Evolutionary conservation across 1,140 invertebrate genomes (phyloP).

Genomic region (Lerema accius): DNA sequence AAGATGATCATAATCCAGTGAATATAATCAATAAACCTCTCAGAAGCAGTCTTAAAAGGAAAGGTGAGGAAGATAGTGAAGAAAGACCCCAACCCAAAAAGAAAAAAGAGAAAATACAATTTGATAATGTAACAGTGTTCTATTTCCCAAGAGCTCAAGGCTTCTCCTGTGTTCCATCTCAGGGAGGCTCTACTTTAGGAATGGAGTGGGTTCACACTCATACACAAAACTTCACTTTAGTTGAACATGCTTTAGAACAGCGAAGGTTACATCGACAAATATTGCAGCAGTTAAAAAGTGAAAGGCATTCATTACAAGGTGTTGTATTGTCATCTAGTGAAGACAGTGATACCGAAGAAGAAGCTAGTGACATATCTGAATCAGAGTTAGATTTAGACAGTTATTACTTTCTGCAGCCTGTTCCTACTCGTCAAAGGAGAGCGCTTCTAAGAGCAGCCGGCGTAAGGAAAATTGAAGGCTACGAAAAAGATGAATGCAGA

Average conservation of each 20-base stretch:
- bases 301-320: conserved; percentile 83
- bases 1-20: conserved; percentile 37
- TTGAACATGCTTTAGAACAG: conserved; percentile 94
- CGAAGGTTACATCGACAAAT: conserved; percentile 92
- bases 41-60: conserved; percentile 73
- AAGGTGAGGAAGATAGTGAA: conserved; percentile 53
- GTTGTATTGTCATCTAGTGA: conserved; percentile 87
- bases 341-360: conserved; percentile 91
- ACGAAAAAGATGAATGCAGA: conserved; percentile 97
- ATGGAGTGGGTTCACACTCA: conserved; percentile 95
- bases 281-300: conserved; percentile 89
- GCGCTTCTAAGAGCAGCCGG: conserved; percentile 94
- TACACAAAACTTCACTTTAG: conserved; percentile 87
- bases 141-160: conserved; percentile 98
- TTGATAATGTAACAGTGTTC: conserved; percentile 96
- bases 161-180: conserved; percentile 98
- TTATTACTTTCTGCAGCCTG: conserved; percentile 96
- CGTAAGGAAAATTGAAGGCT: conserved; percentile 95
- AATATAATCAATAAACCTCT: conserved; percentile 48
- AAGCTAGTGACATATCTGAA: conserved; percentile 92
- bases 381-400: conserved; percentile 94
- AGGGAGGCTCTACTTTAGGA: conserved; percentile 97
- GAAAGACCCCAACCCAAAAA: conserved; percentile 80
- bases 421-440: conserved; percentile 95
- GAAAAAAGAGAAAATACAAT: conserved; percentile 91